Percentiles rank a stretch among this genome's conserved stretches.
Conservation (phyloP, 2,888 invertebrate genomes). For the Synanthedon tipuliformis region DNA sequence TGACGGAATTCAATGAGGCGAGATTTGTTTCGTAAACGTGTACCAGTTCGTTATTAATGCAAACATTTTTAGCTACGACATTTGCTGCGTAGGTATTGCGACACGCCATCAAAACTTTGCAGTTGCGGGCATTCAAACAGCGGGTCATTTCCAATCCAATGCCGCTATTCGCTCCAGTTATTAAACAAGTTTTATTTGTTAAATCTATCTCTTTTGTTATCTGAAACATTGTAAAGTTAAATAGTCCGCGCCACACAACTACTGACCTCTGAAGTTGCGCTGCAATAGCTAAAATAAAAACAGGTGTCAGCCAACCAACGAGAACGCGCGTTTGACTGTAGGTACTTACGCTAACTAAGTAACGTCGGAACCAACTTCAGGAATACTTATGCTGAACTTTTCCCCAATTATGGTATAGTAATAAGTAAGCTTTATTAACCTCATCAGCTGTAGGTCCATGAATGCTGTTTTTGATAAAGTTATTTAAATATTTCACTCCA, state of each 20-base stretch:
- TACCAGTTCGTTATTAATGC: conserved; percentile 24
- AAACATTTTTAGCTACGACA: conserved; percentile 23
- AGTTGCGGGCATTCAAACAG: conserved; percentile 83
- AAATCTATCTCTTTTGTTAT: conserved; percentile 85
- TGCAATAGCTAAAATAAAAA: too few relatives aligned
- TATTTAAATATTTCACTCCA: conserved; percentile 14
- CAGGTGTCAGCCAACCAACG: too few relatives aligned
- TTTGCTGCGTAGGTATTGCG: conserved; percentile 75
- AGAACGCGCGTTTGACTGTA: too few relatives aligned
- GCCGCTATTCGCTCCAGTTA: conserved; percentile 96
- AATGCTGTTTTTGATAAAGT: conserved; percentile 14
- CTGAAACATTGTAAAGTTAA: conserved; percentile 19
- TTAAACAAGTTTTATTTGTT: conserved; percentile 81
- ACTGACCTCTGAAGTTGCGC: too few relatives aligned
- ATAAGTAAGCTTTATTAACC: conserved; percentile 16
- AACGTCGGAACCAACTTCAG: too few relatives aligned
- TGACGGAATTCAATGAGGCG: conserved; percentile 47
- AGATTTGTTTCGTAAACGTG: conserved; percentile 41
- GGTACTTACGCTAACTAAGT: too few relatives aligned
- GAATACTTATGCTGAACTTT: too few relatives aligned
- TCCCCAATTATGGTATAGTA: too few relatives aligned
- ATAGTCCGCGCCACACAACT: too few relatives aligned
- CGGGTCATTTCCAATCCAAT: conserved; percentile 92
- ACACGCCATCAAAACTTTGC: conserved; percentile 88
- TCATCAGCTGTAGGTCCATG: conserved; percentile 34